Evolutionary conservation across 2,113 vertebrate genomes (phyloP).

Genomic region (Pomatorhinus ruficollis): DNA sequence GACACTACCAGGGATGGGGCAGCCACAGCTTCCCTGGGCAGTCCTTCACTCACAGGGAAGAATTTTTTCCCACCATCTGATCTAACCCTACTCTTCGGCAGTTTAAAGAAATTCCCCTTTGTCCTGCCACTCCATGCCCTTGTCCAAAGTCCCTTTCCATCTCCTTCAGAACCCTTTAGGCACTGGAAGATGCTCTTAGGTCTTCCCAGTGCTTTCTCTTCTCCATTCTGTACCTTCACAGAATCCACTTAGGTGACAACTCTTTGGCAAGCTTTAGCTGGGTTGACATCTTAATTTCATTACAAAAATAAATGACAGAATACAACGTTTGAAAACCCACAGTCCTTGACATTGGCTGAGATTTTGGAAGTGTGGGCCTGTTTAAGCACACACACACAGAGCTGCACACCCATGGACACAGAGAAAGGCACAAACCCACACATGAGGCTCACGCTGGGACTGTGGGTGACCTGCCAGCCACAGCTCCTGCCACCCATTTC

Average conservation of each 20-base stretch:
- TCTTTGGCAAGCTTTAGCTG: not conserved
- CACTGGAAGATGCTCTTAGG: not conserved
- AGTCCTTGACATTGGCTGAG: no score
- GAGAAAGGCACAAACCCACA: not conserved
- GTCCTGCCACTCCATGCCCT: not conserved
- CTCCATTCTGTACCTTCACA: not conserved
- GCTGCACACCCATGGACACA: not conserved
- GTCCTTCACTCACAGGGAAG: not conserved
- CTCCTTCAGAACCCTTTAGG: not conserved
- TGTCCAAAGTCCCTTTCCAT: not conserved
- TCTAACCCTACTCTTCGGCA: not conserved
- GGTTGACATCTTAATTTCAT: not conserved
- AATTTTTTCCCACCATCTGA: not conserved
- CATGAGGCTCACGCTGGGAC: fast-evolving
- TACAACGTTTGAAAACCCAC: fast-evolving
- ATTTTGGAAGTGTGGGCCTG: not conserved
- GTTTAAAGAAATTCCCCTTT: not conserved
- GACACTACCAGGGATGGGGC: not conserved
- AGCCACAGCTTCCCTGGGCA: not conserved
- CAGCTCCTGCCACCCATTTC: not conserved
- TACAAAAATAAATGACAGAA: not conserved
- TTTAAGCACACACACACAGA: no score
- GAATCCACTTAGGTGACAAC: not conserved
- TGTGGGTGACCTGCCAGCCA: not conserved
- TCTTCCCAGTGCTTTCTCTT: not conserved